These are phyloP conservation scores for Anagyrus pseudococci DNA, from an alignment of 2,888 invertebrate genomes.

Conservation along the genomic window DNA sequence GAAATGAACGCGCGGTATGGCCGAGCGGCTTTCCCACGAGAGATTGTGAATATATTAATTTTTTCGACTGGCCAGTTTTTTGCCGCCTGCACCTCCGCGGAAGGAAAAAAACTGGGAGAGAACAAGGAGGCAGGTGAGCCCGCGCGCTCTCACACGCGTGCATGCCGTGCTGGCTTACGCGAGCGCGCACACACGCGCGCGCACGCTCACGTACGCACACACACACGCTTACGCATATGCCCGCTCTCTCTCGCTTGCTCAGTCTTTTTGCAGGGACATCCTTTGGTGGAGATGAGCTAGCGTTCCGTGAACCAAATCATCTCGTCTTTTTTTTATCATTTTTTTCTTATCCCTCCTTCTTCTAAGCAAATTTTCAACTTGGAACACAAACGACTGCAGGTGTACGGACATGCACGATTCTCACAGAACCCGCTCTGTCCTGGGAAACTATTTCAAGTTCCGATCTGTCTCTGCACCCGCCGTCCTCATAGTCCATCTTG, in stretches of 20 bases:
- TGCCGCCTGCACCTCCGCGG: constrained; percentile 38
- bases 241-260: neutral
- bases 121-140: constrained; percentile 37
- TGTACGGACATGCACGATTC: neutral
- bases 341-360: constrained; percentile 14
- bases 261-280: constrained; percentile 29
- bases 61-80: constrained; percentile 37
- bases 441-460: neutral
- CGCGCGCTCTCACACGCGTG: constrained; percentile 1
- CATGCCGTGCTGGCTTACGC: neutral
- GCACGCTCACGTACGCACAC: neutral
- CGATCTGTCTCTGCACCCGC: neutral
- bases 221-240: neutral
- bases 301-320: constrained; percentile 11
- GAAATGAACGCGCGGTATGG: constrained; percentile 14
- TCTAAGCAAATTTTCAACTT: constrained; percentile 25
- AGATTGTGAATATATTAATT: constrained; percentile 41
- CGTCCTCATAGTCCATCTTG: too few species aligned
- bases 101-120: constrained; percentile 37
- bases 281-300: constrained; percentile 26
- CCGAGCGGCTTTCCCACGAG: constrained; percentile 38
- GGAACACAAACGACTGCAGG: constrained; percentile 18
- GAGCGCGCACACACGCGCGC: neutral
- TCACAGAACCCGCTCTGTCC: too few species aligned
- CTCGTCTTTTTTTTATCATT: constrained; percentile 19